phyloP scores from a whole-genome alignment of 2,888 invertebrate species.

The Philhelius pedissequus region DNA sequence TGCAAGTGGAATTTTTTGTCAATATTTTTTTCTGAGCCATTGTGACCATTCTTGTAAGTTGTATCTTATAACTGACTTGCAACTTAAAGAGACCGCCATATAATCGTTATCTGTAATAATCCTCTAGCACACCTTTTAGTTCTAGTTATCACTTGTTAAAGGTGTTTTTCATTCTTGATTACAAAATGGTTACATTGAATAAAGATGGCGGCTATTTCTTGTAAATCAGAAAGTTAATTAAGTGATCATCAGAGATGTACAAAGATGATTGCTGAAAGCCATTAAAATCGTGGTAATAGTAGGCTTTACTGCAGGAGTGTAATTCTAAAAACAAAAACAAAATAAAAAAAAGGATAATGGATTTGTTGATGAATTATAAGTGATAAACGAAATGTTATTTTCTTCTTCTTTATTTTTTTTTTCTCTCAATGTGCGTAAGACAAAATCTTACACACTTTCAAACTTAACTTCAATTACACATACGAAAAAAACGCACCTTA shows the following conservation, averaged over 20 bases:
- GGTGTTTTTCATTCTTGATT: slow-evolving; percentile 5
- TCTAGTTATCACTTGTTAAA: neutral
- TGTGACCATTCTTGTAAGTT: too few relatives aligned
- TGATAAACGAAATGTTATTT: slow-evolving; percentile 44
- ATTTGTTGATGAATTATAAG: slow-evolving; percentile 48
- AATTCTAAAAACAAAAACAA: neutral
- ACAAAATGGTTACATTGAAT: neutral
- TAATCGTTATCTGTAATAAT: neutral
- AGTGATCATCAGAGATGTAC: slow-evolving; percentile 62
- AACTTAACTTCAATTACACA: neutral
- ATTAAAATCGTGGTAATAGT: neutral
- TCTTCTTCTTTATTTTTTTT: neutral
- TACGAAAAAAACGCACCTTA: slow-evolving; percentile 32
- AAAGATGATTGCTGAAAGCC: slow-evolving; percentile 28
- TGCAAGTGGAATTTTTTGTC: too few relatives aligned
- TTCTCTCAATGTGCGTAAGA: slow-evolving; percentile 31
- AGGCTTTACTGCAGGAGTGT: neutral
- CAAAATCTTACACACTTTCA: slow-evolving; percentile 10
- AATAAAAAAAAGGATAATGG: slow-evolving; percentile 39
- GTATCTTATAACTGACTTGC: too few relatives aligned
- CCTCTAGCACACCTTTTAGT: neutral
- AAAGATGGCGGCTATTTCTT: neutral
- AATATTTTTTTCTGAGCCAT: too few relatives aligned
- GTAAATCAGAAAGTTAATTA: slow-evolving; percentile 34
- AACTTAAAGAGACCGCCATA: neutral